These are phyloP conservation scores for Lacerta viridis DNA, from an alignment of 2,797 vertebrate genomes.

Conservation along the genomic window DNA sequence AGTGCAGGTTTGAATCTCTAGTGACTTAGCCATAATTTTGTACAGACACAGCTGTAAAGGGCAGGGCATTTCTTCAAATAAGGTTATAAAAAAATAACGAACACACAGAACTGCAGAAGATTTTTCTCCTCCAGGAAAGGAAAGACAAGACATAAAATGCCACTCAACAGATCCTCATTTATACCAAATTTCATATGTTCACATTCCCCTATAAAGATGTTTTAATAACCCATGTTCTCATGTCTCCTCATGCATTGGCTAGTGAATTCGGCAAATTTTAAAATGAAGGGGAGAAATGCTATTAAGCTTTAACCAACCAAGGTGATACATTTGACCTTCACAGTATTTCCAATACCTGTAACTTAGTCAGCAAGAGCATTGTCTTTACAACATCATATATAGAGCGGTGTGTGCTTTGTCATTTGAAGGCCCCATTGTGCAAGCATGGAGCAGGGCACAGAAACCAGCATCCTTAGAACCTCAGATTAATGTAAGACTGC, in stretches of 20 bases:
- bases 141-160: constrained; percentile 47
- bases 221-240: constrained; percentile 41
- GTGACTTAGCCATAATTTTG: constrained; percentile 49
- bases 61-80: constrained; percentile 57
- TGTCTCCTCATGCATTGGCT: constrained; percentile 9
- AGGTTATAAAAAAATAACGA: constrained; percentile 40
- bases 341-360: neutral
- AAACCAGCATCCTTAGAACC: neutral
- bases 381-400: neutral
- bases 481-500: neutral
- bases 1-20: constrained; percentile 45
- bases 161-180: constrained; percentile 22
- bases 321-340: constrained; percentile 20
- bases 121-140: constrained; percentile 39
- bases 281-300: neutral
- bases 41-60: constrained; percentile 45
- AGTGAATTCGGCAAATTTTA: constrained; percentile 3
- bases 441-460: neutral
- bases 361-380: neutral
- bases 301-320: neutral
- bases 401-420: neutral
- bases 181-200: constrained; percentile 38
- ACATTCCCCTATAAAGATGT: constrained; percentile 17
- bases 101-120: constrained; percentile 27
- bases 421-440: neutral